Evolutionary conservation across 2,113 vertebrate genomes (phyloP).

Genomic region (Salvelinus sp.): DNA sequence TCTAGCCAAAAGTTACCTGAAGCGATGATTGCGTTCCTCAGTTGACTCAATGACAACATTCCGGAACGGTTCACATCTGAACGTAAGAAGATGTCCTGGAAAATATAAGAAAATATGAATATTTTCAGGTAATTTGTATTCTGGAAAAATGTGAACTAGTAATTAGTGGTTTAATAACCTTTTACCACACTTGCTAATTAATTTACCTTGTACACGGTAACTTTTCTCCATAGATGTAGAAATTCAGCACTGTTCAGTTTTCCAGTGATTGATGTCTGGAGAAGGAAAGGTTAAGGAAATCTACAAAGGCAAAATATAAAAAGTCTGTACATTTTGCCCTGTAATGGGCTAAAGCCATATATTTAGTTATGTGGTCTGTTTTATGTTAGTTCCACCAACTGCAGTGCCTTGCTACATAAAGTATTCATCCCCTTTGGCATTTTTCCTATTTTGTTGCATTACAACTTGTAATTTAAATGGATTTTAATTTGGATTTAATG

Average conservation of each 20-base stretch:
- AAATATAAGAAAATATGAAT: neutral
- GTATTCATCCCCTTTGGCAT: too few species aligned
- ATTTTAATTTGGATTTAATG: too few species aligned
- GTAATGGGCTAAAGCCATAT: too few species aligned
- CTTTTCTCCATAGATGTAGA: slow-evolving; percentile 59
- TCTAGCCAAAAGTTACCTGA: slow-evolving; percentile 46
- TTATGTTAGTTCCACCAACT: too few species aligned
- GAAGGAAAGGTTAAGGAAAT: neutral
- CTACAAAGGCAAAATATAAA: too few species aligned
- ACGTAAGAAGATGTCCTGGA: slow-evolving; percentile 64
- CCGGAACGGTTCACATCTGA: slow-evolving; percentile 62
- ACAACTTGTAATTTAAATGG: too few species aligned
- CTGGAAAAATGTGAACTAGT: neutral
- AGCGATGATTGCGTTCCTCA: slow-evolving; percentile 56
- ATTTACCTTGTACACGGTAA: slow-evolving; percentile 60
- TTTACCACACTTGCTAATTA: neutral
- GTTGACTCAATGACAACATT: slow-evolving; percentile 61
- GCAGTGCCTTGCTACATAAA: too few species aligned
- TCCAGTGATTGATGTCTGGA: slow-evolving; percentile 65
- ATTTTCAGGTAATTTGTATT: neutral
- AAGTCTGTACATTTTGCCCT: too few species aligned
- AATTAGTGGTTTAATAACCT: neutral
- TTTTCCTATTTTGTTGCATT: too few species aligned
- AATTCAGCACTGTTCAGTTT: slow-evolving; percentile 67
- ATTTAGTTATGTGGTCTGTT: too few species aligned